Base-by-base conservation (phyloP, 64 coral and sea anemone species). In the Pocillopora damicornis region DNA sequence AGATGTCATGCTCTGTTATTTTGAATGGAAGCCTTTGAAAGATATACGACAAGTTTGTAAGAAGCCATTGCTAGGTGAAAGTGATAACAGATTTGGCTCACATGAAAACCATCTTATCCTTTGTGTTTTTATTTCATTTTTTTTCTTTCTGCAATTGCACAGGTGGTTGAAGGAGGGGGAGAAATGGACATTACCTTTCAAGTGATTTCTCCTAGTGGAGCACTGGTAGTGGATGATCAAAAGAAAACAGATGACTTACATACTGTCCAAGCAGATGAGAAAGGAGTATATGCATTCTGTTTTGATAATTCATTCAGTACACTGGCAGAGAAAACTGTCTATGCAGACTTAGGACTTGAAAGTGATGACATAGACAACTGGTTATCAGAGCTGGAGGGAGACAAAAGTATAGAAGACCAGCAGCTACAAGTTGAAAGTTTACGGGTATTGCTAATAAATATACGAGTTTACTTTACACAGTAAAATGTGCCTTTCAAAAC, bases 291-390 rank as follows among this genome's bases (percentile, higher is more conserved):
- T 58, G 63, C 93, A 25, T 98, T 92, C 76, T 98, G 95, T 77
- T 98, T 98, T 91, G 95, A 98, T 75, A 98, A 98, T 77, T 80
- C 95, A 67, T 98, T 98, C 35, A 98, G 95, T 58, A 88, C 92
- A 30, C 30, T 98, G 61, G 74, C 88, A 64, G 59, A 74, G 63
- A 98, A 93, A 79, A 86, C 89, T 25, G 89, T 98, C 8, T 98
- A 88, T 89, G 92, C 81, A 5, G 95, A 98, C 73, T 60, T 98
- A 15, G 95, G 92, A 23, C 58, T 98, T 42, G 95, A 91, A 36
- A 74, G 64, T 72, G 51, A 76, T 60, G 91, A 93, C 26, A 37
- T 65, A 37, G 91, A 93, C 18, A 65, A 60, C 67, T 59, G 64
- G 76, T 58, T 92, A 22, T 77, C 64, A 71, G 81, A 72, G 34